Evolutionary conservation across 1,140 invertebrate genomes (phyloP).

Genomic region (Eriocheir sinensis): DNA sequence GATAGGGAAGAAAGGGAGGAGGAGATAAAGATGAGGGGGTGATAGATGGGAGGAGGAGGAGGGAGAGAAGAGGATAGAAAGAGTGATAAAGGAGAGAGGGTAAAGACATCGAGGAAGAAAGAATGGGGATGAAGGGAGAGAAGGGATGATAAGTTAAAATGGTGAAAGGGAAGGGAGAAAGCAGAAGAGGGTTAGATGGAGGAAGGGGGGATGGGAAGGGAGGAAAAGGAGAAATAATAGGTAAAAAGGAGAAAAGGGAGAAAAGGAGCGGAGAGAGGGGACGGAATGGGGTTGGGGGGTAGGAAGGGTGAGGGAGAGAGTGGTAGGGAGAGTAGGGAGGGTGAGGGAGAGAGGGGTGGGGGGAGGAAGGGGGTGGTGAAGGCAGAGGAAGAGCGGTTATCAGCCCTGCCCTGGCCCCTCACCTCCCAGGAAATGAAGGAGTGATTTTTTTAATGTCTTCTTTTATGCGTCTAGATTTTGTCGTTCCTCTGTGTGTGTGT

Average conservation of each 20-base stretch:
- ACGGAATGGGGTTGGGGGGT: neutral
- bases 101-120: neutral
- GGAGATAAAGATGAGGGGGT: neutral
- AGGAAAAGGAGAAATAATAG: neutral
- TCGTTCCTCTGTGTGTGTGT: conserved; percentile 32
- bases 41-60: neutral
- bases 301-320: neutral
- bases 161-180: neutral
- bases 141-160: neutral
- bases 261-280: neutral
- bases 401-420: conserved; percentile 44
- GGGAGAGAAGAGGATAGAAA: neutral
- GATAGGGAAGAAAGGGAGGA: neutral
- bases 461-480: conserved; percentile 49
- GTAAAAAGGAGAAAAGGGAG: neutral
- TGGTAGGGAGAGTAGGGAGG: neutral
- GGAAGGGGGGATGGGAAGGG: neutral
- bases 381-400: conserved; percentile 57
- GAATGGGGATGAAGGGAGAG: neutral
- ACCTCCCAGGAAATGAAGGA: conserved; percentile 64
- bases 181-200: neutral
- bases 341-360: neutral
- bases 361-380: neutral
- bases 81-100: neutral
- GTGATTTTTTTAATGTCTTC: conserved; percentile 69